Base-by-base conservation (phyloP, 2,797 vertebrate genomes). In the Eulemur mongoz region DNA sequence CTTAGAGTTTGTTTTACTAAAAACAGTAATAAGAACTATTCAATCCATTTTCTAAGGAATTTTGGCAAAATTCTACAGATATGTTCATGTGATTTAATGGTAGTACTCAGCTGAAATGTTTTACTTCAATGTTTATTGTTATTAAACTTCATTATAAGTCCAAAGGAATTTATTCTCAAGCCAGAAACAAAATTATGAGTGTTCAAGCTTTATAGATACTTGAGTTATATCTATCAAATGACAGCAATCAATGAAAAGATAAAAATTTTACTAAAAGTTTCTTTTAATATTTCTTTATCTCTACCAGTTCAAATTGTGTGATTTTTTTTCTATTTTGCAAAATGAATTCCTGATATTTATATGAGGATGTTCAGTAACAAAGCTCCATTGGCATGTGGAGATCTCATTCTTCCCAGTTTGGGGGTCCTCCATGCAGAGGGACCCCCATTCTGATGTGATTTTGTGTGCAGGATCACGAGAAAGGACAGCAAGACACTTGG, bases 31-130 rank as follows among this genome's bases (percentile, higher is more conserved):
- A 95, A 86, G 22, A 59, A 96, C 38, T 43, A 89, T 97, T 94
- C 93, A 97, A 63, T 75, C 69, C 93, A 40, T 90, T 73, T 93
- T 98, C 94, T 93, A 93, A 97, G 75, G 96, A 98, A 82, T 97
- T 65, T 97, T 89, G 48, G 84, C 90, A 98, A 97, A 96, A 76
- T 45, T 93, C 73, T 97, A 76, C 92, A 97, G 75, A 93, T 95
- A 89, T 3, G 61, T 40, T 91, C 79, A 91, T 94, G 95, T 97
- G 72, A 97, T 87, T 87, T 96, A 97, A 93, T 67, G 7, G 76
- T 52, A 93, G 15, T 93, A 25, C 7, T 96, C 20, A 86, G 18
- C 63, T 65, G 88, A 98, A 86, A 78, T 92, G 35, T 73, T 94
- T 96, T 69, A 84, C 73, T 93, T 96, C 45, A 94, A 2, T 86